phyloP scores from a whole-genome alignment of 2,888 invertebrate species.

The Drosophila incognita region DNA sequence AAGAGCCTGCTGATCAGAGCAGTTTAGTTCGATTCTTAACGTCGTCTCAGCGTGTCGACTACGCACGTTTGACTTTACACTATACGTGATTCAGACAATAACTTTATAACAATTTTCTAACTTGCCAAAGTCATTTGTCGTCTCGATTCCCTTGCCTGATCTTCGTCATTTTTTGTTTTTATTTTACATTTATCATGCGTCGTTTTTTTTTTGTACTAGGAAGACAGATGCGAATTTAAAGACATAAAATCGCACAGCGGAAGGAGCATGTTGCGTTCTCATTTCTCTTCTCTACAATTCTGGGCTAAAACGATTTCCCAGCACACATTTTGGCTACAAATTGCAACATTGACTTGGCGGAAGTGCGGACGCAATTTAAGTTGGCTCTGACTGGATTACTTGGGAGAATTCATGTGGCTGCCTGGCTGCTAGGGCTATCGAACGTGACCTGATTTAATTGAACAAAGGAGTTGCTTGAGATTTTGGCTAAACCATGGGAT shows the following conservation, averaged over 20 bases:
- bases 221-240: constrained; percentile 1
- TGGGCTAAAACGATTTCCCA: constrained; percentile 16
- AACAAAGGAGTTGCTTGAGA: constrained; percentile 10
- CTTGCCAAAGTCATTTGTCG: not conserved
- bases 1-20: no score
- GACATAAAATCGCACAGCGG: constrained; percentile 12
- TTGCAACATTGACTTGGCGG: constrained; percentile 38
- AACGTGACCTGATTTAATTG: constrained; percentile 54
- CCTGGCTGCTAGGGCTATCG: constrained; percentile 9
- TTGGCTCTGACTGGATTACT: constrained; percentile 5
- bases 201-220: not conserved
- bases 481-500: constrained; percentile 25
- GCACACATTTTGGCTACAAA: constrained; percentile 34
- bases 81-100: not conserved
- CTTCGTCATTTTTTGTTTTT: not conserved
- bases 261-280: not conserved
- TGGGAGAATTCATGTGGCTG: constrained; percentile 6
- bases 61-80: no score
- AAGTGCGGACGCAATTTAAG: constrained; percentile 36
- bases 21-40: no score
- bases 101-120: not conserved
- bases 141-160: not conserved
- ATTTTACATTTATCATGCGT: not conserved
- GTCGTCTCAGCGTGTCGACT: no score
- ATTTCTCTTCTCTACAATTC: not conserved